phyloP scores from a whole-genome alignment of 2,888 invertebrate genomes.

The Tigriopus californicus region DNA sequence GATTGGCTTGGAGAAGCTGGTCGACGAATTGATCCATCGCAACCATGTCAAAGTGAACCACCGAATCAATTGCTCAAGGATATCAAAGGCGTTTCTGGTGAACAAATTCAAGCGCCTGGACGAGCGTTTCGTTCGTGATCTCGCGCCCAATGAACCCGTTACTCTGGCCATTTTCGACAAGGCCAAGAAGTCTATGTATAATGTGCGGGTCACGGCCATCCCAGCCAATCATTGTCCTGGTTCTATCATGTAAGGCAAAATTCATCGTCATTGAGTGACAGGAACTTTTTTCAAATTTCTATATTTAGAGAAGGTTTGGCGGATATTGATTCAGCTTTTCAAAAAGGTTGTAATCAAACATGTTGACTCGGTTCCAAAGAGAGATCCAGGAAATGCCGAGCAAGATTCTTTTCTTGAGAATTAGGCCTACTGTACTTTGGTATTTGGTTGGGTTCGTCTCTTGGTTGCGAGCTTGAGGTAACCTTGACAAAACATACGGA shows the following conservation, averaged over 20 bases:
- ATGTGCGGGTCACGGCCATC: conserved; percentile 1
- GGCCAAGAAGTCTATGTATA: background rate
- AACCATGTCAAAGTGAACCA: conserved; percentile 5
- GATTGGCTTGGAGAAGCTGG: conserved; percentile 3
- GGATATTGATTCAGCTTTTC: no score
- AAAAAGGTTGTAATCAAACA: no score
- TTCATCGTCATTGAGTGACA: no score
- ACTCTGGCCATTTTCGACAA: background rate
- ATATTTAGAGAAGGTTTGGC: no score
- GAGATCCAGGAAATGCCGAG: no score
- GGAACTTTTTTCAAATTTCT: no score
- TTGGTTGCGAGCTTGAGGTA: no score
- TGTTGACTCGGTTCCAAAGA: no score
- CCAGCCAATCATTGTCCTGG: conserved; percentile 14
- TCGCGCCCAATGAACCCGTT: background rate
- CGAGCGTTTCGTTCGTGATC: background rate
- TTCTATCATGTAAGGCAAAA: conserved; percentile 6
- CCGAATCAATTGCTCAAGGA: background rate
- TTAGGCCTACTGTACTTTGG: no score
- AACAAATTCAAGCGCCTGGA: background rate
- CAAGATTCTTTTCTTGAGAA: no score
- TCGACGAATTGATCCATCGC: background rate
- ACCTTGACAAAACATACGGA: no score
- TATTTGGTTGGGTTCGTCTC: no score
- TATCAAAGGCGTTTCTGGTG: background rate